Evolutionary conservation across 2,113 vertebrate species (phyloP), one percentile per base, ranked within the genome.

Genomic region (Lepus americanus): DNA sequence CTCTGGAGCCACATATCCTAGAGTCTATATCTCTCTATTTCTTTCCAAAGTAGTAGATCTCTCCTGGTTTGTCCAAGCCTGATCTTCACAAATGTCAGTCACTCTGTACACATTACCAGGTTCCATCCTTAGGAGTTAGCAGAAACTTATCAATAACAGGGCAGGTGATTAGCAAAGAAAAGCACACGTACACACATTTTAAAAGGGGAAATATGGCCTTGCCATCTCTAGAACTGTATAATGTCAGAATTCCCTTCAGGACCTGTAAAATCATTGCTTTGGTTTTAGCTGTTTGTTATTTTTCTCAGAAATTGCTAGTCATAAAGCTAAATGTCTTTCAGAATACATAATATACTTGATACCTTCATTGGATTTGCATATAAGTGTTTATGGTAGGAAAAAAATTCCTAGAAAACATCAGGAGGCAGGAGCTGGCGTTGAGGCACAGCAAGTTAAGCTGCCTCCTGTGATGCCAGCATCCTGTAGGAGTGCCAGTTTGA

Each of bases 271-370:
- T 74, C 61, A 31, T 92, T 92, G 51, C 20, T 90, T 72, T 73
- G 20, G 27, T 70, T 93, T 95, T 67, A 70, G 19, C 14, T 85
- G 36, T 91, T 88, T 84, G 73, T 53, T 83, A 79, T 93, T 83
- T 95, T 90, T 82, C 78, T 81, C 76, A 82, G 27, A 82, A 92
- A 69, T 95, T 92, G 87, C 59, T 96, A 82, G 77, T 39, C 80
- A 95, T 95, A 92, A 87, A 95, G 87, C 89, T 85, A 95, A 95
- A 93, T 89, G 86, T 89, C 59, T 89, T 80, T 95, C 78, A 93
- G 82, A 92, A 95, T 11, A 82, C 44, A 82, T 76, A 20, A 64
- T 63, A 64, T 16, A 22, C 72, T 64, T 82, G 78, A 49, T 93
- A 70, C 36, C 49, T 84, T 95, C 80, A 53, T 95, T 83, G 91